phyloP scores from a whole-genome alignment of 2,113 vertebrate genomes.

The Thermophis baileyi region DNA sequence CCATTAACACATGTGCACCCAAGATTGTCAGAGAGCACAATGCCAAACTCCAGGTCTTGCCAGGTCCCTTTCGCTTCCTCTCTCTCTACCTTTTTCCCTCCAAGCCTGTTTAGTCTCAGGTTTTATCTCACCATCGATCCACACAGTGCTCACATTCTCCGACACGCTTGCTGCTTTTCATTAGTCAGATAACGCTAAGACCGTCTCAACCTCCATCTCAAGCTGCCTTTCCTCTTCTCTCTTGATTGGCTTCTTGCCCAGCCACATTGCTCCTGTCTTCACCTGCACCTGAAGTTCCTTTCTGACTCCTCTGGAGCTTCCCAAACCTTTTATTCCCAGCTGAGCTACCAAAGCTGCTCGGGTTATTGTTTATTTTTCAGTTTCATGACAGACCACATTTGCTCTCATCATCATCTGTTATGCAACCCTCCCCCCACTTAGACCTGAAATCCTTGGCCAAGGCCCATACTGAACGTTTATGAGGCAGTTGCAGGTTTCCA shows the following conservation, averaged over 20 bases:
- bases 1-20: background rate
- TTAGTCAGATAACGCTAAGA: conserved; percentile 59
- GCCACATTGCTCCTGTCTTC: background rate
- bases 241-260: fast-evolving
- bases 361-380: background rate
- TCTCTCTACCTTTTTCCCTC: background rate
- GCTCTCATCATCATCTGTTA: background rate
- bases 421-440: background rate
- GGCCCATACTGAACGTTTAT: background rate
- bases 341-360: background rate
- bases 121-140: conserved; percentile 67
- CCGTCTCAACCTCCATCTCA: conserved; percentile 5
- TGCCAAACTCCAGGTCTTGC: background rate
- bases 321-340: background rate
- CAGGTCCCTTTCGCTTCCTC: conserved; percentile 22
- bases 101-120: conserved; percentile 33
- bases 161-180: conserved; percentile 64
- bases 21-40: background rate
- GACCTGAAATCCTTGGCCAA: background rate
- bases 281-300: background rate
- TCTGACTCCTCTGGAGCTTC: background rate
- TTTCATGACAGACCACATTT: background rate
- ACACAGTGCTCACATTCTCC: conserved; percentile 56
- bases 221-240: conserved; percentile 22
- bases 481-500: background rate